Evolutionary conservation across 2,888 invertebrate genomes (phyloP), one percentile per base, ranked within the genome.

Genomic region (Abrostola tripartita): DNA sequence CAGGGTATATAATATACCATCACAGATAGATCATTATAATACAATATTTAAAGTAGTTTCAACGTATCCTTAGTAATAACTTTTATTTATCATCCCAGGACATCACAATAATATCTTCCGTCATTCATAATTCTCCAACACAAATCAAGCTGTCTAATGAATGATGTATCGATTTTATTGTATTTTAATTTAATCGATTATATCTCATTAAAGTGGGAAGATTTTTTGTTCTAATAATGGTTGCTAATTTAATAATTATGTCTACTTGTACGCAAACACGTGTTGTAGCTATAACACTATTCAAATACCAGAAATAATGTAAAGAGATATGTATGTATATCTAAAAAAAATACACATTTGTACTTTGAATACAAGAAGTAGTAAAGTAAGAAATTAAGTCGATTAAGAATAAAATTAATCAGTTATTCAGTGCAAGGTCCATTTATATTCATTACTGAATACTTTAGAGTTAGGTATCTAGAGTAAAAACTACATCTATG

Each of bases 121-220:
- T 40, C 10, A 40, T 40, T 11, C 9, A 40, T 47, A 9, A 14
- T 2, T 37, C 62, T 76, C 74, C 38, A 58, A 76, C 51, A 64
- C 73, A 1, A 41, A 59, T 62, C 40, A 56, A 52, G 37, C 40
- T 14, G 6, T 44, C 42, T 52, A 37, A 57, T 68, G 58, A 24
- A 60, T 14, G 7, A 55, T 61, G 37, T 61, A 56, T 72, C 9
- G 40, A 56, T 63, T 0, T 61, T 42, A 72, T 76, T 44, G 49
- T 2, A 35, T 50, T 61, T 60, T 49, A 37, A 70, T 70, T 61
- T 42, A 55, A 68, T 77, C 51, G 37, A 57, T 76, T 61, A 49
- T 10, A 11, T 44, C 35, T 60, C 0, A 8, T 55, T 52, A 35
- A 1, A 5, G 57, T 71, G 65, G 35, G 56, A 63, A 61, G 12